Conservation (phyloP, 2,113 vertebrate species). For the Pterophyllum scalare region DNA sequence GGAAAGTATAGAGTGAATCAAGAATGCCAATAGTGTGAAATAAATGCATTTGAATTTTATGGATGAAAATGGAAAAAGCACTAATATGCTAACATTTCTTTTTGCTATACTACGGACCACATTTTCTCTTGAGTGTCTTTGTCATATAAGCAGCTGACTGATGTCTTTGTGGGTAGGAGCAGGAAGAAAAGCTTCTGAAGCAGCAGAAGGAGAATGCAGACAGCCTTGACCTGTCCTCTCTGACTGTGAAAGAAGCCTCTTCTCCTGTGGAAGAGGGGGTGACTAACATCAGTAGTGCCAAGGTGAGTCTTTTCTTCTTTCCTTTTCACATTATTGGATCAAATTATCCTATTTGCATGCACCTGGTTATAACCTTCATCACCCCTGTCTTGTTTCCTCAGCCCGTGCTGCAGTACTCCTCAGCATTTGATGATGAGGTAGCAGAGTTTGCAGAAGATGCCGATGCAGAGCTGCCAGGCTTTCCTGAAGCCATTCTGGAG, state of each 20-base stretch:
- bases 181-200: constrained; percentile 82
- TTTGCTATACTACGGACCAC: fast-evolving
- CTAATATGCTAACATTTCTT: not conserved
- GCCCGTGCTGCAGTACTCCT: constrained; percentile 87
- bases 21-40: not conserved
- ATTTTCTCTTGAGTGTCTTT: not conserved
- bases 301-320: constrained; percentile 53
- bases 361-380: not conserved
- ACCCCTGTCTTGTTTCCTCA: constrained; percentile 41
- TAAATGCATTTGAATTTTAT: not conserved
- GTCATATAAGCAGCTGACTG: not conserved
- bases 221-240: constrained; percentile 76
- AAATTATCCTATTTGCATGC: not conserved
- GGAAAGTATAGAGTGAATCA: not conserved
- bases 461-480: constrained; percentile 58
- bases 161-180: constrained; percentile 78
- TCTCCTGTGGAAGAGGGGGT: constrained; percentile 75
- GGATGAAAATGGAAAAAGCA: not conserved
- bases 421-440: constrained; percentile 92
- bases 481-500: constrained; percentile 64
- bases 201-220: constrained; percentile 57
- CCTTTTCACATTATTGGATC: not conserved
- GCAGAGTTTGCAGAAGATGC: constrained; percentile 49
- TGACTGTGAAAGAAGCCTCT: constrained; percentile 82
- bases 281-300: constrained; percentile 58